A percentile compares a stretch with the other conserved stretches of the same genome.
Evolutionary conservation across 2,797 vertebrate genomes (phyloP).

Genomic region (Sphenodon punctatus): DNA sequence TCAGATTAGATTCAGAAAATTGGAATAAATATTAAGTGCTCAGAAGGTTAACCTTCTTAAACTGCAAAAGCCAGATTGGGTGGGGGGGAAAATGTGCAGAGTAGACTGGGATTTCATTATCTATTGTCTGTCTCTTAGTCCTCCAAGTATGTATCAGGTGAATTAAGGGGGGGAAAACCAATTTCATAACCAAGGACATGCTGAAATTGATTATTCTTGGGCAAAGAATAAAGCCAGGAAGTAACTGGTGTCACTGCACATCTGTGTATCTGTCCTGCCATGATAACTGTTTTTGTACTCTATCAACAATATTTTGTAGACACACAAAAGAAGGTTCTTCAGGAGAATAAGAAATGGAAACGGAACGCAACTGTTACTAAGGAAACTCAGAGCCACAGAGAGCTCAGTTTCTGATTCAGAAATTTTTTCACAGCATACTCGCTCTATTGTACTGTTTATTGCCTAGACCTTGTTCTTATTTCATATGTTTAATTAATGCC

Average conservation of each 20-base stretch:
- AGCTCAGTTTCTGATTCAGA: slow-evolving; percentile 6
- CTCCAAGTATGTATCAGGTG: slow-evolving; percentile 8
- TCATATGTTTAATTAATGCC: slow-evolving; percentile 43
- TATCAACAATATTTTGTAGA: slow-evolving; percentile 17
- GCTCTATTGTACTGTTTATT: not conserved
- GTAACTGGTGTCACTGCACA: slow-evolving; percentile 7
- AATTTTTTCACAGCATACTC: not conserved
- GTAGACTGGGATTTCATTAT: slow-evolving; percentile 25
- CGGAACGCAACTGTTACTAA: slow-evolving; percentile 57
- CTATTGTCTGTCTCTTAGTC: slow-evolving; percentile 27
- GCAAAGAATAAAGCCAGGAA: slow-evolving; percentile 31
- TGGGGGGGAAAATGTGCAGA: not conserved
- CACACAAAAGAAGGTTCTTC: slow-evolving; percentile 47
- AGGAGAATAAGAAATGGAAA: slow-evolving; percentile 35
- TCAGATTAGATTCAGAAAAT: slow-evolving; percentile 17
- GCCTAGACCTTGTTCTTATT: slow-evolving; percentile 28
- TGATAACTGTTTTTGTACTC: slow-evolving; percentile 50
- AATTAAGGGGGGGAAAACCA: slow-evolving; percentile 53
- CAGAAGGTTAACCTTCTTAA: slow-evolving; percentile 26
- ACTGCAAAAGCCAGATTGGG: not conserved
- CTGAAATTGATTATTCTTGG: slow-evolving; percentile 50
- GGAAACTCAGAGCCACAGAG: slow-evolving; percentile 57
- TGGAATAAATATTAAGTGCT: slow-evolving; percentile 19
- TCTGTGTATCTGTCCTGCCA: slow-evolving; percentile 22
- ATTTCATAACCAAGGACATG: slow-evolving; percentile 26